phyloP scores from a whole-genome alignment of 2,888 invertebrate species.

The Acleris laterana region DNA sequence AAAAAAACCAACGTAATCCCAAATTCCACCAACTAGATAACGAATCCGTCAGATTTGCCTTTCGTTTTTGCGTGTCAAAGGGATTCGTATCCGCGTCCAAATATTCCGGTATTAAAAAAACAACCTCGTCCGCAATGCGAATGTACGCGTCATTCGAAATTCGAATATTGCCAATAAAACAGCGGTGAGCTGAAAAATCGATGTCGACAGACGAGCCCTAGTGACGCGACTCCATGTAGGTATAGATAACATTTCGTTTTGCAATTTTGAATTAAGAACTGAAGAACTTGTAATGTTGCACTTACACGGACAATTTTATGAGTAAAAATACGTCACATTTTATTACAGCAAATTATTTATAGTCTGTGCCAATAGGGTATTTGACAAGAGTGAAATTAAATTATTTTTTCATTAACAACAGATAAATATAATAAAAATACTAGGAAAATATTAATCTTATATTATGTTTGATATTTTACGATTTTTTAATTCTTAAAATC shows the following conservation, averaged over 20 bases:
- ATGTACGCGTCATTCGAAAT: slow-evolving; percentile 71
- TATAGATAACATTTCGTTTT: background rate
- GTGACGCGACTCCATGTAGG: slow-evolving; percentile 8
- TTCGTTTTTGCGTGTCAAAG: slow-evolving; percentile 28
- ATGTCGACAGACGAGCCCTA: slow-evolving; percentile 75
- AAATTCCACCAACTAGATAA: slow-evolving; percentile 17
- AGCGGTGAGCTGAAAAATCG: slow-evolving; percentile 83
- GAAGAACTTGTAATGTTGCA: background rate
- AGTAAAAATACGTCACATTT: too few relatives aligned
- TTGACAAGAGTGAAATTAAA: too few relatives aligned
- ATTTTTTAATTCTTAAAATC: too few relatives aligned
- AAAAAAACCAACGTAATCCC: slow-evolving; percentile 12
- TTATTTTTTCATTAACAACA: too few relatives aligned
- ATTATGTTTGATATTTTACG: too few relatives aligned
- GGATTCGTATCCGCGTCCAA: slow-evolving; percentile 29
- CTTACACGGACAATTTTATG: too few relatives aligned
- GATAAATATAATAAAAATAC: too few relatives aligned
- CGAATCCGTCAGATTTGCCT: slow-evolving; percentile 6
- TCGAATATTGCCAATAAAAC: slow-evolving; percentile 82
- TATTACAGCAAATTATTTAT: too few relatives aligned
- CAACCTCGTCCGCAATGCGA: slow-evolving; percentile 55
- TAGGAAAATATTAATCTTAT: too few relatives aligned
- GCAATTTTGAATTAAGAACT: background rate
- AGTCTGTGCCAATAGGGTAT: too few relatives aligned
- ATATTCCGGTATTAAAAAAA: slow-evolving; percentile 43